Evolutionary conservation across 2,888 invertebrate genomes (phyloP).

Genomic region (Diachrysia chrysitis): DNA sequence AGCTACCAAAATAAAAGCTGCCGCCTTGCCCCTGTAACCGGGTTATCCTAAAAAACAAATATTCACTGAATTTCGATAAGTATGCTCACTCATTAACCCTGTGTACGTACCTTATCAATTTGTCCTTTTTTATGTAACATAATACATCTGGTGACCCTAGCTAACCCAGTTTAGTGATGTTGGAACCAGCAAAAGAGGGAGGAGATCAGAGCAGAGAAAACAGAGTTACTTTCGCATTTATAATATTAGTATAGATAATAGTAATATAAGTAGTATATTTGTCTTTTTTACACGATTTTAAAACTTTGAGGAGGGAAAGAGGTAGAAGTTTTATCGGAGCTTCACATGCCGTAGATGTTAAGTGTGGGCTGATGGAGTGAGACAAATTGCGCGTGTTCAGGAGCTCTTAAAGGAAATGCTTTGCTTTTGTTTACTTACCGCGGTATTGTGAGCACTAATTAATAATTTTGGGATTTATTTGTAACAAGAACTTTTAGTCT

Average conservation of each 20-base stretch:
- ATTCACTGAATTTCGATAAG: neutral
- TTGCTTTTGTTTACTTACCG: constrained; percentile 24
- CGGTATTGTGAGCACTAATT: constrained; percentile 22
- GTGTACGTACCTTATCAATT: neutral
- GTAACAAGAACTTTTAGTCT: neutral
- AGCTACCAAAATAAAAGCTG: neutral
- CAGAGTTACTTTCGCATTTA: too few species aligned
- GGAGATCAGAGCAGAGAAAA: too few species aligned
- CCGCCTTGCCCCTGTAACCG: neutral
- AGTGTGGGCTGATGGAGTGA: constrained; percentile 43
- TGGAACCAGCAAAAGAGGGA: constrained; percentile 49
- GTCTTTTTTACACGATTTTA: constrained; percentile 32
- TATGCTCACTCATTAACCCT: neutral
- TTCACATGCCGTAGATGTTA: constrained; percentile 23
- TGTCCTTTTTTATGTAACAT: constrained; percentile 12
- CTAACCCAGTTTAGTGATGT: constrained; percentile 28
- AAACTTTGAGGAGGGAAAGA: constrained; percentile 26
- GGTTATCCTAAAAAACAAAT: neutral
- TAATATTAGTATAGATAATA: too few species aligned
- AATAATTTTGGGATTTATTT: constrained; percentile 28
- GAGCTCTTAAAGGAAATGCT: constrained; percentile 28
- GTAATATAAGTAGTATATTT: too few species aligned
- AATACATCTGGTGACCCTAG: constrained; percentile 38
- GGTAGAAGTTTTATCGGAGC: constrained; percentile 15
- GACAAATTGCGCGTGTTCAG: constrained; percentile 44